Conservation (phyloP, 2,797 vertebrate genomes). For the Streptopelia turtur region DNA sequence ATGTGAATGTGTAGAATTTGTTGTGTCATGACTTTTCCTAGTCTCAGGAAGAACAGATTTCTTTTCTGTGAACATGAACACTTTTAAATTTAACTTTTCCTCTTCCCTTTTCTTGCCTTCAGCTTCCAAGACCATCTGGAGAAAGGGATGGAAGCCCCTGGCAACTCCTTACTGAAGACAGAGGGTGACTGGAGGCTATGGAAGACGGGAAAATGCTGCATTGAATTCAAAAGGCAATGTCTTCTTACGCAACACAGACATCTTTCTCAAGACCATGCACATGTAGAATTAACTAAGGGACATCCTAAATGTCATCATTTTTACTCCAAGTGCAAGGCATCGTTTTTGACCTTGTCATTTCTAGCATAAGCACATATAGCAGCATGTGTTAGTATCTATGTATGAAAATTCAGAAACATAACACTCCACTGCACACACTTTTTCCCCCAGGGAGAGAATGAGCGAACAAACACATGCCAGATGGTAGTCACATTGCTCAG, state of each 20-base stretch:
- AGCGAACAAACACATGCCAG: slow-evolving; percentile 36
- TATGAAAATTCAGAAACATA: slow-evolving; percentile 48
- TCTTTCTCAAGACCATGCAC: background rate
- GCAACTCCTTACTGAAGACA: slow-evolving; percentile 18
- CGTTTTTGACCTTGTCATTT: slow-evolving; percentile 54
- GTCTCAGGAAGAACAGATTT: background rate
- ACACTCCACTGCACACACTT: slow-evolving; percentile 47
- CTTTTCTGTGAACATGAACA: background rate
- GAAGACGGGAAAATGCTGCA: background rate
- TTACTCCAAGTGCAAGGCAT: background rate
- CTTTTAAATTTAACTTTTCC: slow-evolving; percentile 49
- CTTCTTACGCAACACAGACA: background rate
- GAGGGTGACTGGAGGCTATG: slow-evolving; percentile 31
- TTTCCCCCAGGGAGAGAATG: background rate
- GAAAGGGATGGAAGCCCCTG: slow-evolving; percentile 24
- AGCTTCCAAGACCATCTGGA: slow-evolving; percentile 48
- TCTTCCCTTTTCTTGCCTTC: slow-evolving; percentile 17
- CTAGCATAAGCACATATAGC: background rate
- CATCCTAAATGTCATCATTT: background rate
- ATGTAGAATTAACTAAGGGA: background rate
- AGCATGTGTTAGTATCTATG: background rate
- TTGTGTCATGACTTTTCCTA: slow-evolving; percentile 34
- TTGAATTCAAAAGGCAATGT: background rate
- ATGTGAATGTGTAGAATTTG: slow-evolving; percentile 21
- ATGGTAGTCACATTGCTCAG: slow-evolving; percentile 44